Conservation (phyloP, 2,113 vertebrate genomes). For the Percopsis transmontana region DNA sequence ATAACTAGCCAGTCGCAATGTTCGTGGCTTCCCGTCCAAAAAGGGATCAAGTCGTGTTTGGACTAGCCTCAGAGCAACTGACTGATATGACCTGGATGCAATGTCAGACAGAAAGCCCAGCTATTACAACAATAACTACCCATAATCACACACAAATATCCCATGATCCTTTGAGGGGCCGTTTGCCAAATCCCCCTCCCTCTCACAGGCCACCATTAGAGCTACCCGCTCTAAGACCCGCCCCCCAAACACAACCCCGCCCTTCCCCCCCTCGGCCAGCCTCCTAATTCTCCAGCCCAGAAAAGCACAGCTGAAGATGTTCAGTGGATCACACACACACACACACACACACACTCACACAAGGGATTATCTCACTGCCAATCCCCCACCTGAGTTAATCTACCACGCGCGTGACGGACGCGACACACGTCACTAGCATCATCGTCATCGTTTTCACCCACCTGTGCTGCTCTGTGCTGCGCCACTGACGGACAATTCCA, state of each 20-base stretch:
- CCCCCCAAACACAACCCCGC: conserved; percentile 11
- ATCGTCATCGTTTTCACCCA: conserved; percentile 58
- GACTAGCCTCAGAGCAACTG: conserved; percentile 13
- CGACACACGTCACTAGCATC: conserved; percentile 46
- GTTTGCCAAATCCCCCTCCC: conserved; percentile 24
- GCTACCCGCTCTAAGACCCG: conserved; percentile 30
- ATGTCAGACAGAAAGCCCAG: conserved; percentile 15
- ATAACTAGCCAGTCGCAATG: conserved; percentile 43
- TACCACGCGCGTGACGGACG: conserved; percentile 34
- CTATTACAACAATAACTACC: too few relatives aligned
- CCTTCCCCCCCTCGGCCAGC: neutral
- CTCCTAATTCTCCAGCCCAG: conserved; percentile 56
- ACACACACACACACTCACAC: conserved; percentile 57
- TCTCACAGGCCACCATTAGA: conserved; percentile 4
- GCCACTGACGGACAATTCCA: conserved; percentile 74
- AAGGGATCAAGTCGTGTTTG: conserved; percentile 28
- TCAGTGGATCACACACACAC: conserved; percentile 28
- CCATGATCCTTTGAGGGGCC: conserved; percentile 29
- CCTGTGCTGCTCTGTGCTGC: conserved; percentile 70
- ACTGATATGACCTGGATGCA: conserved; percentile 9
- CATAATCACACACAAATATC: conserved; percentile 9
- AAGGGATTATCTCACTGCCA: conserved; percentile 43
- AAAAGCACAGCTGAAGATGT: conserved; percentile 66
- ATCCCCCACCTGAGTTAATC: conserved; percentile 51
- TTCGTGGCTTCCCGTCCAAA: conserved; percentile 36